Base-by-base conservation (phyloP, 2,888 invertebrate genomes). In the Andrena marginata region DNA sequence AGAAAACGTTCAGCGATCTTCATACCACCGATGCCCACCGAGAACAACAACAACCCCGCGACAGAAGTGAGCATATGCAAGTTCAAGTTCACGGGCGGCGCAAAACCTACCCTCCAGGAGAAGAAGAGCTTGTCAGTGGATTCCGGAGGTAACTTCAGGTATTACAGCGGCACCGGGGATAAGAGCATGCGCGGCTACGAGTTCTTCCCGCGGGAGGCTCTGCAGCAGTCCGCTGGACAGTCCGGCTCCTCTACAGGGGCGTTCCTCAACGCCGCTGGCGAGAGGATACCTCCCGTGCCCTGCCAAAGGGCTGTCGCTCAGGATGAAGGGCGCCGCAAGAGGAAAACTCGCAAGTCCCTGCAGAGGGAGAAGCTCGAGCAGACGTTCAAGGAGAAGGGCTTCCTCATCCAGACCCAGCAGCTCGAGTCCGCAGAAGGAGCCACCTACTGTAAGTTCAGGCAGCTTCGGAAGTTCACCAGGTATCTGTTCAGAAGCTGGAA, bases 401-500 rank as follows among this genome's bases (percentile, higher is more conserved):
- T 98, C 93, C 95, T 98, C 65, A 98, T 98, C 75, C 98, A 98
- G 93, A 98, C 98, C 0, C 98, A 98, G 93, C 98, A 98, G 92
- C 94, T 98, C 69, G 98, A 98, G 92, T 98, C 98, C 0, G 98
- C 98, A 0, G 98, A 98, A 92, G 98, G 98, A 0, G 98, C 98
- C 0, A 98, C 98, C 0, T 98, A 98, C 91, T 98, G 98, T 94
- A 98, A 98, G 93, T 98, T 98, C 92, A 94, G 98, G 64, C 98
- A 98, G 92, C 94, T 98, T 33, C 95, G 98, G 85, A 98, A 98
- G 93, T 98, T 98, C 92, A 98, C 98, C 0, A 95, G 98, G 70
- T 98, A 98, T 92, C 94, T 98, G 84, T 98, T 98, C 91, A 95
- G 98, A 89, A 98, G 98, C 92, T 98, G 98, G 98, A 98, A 98